These are phyloP conservation scores for Escarpia spicata DNA, from an alignment of 2,888 invertebrate species.

Conservation along the genomic window DNA sequence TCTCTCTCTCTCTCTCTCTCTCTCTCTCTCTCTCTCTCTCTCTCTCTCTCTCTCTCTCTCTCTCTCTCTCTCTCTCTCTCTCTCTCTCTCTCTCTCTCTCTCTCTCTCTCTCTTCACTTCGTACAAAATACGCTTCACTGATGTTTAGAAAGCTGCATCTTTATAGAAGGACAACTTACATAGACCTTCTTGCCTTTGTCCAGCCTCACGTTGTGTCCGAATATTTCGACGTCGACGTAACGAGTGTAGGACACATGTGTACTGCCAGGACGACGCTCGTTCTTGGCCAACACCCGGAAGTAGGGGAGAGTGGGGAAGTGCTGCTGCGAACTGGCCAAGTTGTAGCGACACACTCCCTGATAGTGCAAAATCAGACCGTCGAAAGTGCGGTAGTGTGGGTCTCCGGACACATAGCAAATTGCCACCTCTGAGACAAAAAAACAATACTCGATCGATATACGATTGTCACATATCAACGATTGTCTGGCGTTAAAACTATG, in stretches of 20 bases:
- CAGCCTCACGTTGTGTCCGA: constrained; percentile 13
- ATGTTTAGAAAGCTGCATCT: background rate
- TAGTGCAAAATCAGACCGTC: constrained; percentile 22
- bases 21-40: too few species aligned
- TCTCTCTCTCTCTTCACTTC: too few species aligned
- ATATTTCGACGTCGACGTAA: constrained; percentile 20
- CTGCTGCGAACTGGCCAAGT: constrained; percentile 8
- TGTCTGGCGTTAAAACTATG: too few species aligned
- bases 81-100: too few species aligned
- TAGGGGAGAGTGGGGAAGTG: background rate
- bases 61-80: too few species aligned
- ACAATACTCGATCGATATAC: background rate
- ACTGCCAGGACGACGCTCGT: background rate
- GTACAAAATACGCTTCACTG: background rate
- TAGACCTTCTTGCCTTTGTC: background rate
- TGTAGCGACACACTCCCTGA: constrained; percentile 24
- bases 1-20: too few species aligned
- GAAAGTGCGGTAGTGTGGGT: constrained; percentile 23
- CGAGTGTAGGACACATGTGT: background rate
- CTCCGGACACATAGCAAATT: constrained; percentile 23
- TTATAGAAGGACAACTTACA: background rate
- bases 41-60: too few species aligned
- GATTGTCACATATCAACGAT: background rate
- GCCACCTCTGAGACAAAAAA: constrained; percentile 8
- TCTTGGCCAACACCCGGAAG: constrained; percentile 9